Evolutionary conservation across 2,797 vertebrate genomes (phyloP).

Genomic region (Pterois miles): DNA sequence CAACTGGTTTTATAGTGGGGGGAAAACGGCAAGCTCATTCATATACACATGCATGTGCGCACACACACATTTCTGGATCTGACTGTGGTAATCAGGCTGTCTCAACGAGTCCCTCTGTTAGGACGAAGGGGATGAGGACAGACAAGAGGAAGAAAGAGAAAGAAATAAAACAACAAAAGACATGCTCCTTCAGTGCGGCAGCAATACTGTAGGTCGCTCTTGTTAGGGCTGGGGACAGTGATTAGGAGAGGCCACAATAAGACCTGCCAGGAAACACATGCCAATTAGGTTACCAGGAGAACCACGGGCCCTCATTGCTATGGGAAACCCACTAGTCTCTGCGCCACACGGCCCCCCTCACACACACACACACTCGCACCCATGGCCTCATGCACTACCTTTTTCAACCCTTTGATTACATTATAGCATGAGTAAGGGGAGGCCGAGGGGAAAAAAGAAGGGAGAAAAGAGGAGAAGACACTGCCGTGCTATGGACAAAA

Average conservation of each 20-base stretch:
- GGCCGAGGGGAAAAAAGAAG: neutral
- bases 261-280: conserved; percentile 97
- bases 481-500: conserved; percentile 9
- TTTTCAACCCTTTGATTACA: conserved; percentile 65
- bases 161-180: conserved; percentile 82
- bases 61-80: conserved; percentile 52
- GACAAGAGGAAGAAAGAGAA: conserved; percentile 73
- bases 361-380: conserved; percentile 6
- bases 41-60: conserved; percentile 32
- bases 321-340: conserved; percentile 88
- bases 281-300: conserved; percentile 97
- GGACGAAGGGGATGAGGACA: conserved; percentile 68
- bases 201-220: conserved; percentile 84
- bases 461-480: conserved; percentile 34
- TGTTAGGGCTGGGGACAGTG: conserved; percentile 90
- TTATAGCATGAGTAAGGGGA: conserved; percentile 58
- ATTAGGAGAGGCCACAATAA: conserved; percentile 99
- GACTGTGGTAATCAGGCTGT: conserved; percentile 76
- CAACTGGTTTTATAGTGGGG: conserved; percentile 74
- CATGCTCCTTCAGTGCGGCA: conserved; percentile 76
- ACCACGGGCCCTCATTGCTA: conserved; percentile 94
- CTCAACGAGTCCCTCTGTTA: conserved; percentile 69
- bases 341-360: conserved; percentile 34
- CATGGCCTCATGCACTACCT: conserved; percentile 37
- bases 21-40: conserved; percentile 36